Percentiles rank a stretch among this genome's conserved stretches.
phyloP scores from a whole-genome alignment of 2,797 vertebrate genomes.

The Tapera naevia region DNA sequence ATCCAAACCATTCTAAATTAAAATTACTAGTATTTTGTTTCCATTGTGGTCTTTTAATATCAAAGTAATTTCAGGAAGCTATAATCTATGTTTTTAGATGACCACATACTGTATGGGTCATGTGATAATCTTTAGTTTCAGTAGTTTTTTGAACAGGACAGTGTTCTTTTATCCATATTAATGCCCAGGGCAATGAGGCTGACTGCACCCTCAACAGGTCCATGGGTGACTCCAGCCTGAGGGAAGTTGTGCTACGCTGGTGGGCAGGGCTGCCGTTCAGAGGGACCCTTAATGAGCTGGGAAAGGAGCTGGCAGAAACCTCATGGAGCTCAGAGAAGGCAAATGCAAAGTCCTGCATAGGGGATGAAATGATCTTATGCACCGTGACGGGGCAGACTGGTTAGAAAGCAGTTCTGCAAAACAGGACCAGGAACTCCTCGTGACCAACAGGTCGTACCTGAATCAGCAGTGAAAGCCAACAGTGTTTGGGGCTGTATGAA shows the following conservation, averaged over 20 bases:
- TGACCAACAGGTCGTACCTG: background rate
- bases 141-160: background rate
- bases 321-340: rapidly evolving
- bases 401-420: background rate
- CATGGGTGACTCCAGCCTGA: rapidly evolving
- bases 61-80: background rate
- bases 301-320: background rate
- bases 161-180: rapidly evolving
- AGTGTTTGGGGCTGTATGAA: rapidly evolving
- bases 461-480: background rate
- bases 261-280: background rate
- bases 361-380: rapidly evolving
- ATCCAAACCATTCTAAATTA: no score
- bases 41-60: rapidly evolving
- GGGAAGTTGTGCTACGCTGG: background rate
- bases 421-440: background rate
- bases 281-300: background rate
- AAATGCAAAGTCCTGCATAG: rapidly evolving
- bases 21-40: background rate
- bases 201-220: background rate
- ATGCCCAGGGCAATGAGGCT: background rate
- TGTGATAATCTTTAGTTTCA: no score
- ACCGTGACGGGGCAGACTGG: rapidly evolving
- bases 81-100: rapidly evolving
- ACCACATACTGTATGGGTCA: rapidly evolving